These are phyloP conservation scores for Psettodes erumei DNA, from an alignment of 2,113 vertebrate species.

Conservation along the genomic window DNA sequence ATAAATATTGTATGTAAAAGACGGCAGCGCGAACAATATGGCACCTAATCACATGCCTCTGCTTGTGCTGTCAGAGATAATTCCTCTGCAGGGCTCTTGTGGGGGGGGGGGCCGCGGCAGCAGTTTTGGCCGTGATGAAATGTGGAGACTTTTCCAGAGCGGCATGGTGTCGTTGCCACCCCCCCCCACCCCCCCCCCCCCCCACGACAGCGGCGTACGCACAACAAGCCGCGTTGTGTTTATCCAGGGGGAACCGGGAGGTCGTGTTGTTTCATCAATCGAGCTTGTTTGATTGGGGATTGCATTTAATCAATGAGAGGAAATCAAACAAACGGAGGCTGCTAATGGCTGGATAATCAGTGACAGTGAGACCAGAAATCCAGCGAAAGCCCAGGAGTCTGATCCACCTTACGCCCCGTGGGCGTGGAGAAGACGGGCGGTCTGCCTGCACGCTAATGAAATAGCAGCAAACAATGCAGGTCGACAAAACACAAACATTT, in stretches of 20 bases:
- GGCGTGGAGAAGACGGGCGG: not conserved
- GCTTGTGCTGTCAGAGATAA: slow-evolving; percentile 60
- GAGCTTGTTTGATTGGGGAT: slow-evolving; percentile 79
- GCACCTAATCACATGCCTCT: slow-evolving; percentile 52
- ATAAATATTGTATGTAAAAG: slow-evolving; percentile 77
- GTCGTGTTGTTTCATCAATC: slow-evolving; percentile 71
- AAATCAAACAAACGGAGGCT: slow-evolving; percentile 73
- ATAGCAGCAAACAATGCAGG: too few species aligned
- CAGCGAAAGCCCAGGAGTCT: slow-evolving; percentile 53
- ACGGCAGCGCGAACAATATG: slow-evolving; percentile 51
- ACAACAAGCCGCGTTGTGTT: slow-evolving; percentile 51
- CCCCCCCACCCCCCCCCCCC: too few species aligned
- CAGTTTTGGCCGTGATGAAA: slow-evolving; percentile 31
- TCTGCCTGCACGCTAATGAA: not conserved
- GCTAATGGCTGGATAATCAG: slow-evolving; percentile 77
- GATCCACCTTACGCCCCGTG: slow-evolving; percentile 22
- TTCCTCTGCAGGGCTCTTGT: slow-evolving; percentile 40
- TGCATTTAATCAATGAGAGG: slow-evolving; percentile 74
- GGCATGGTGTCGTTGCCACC: slow-evolving; percentile 23
- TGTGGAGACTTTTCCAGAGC: slow-evolving; percentile 27
- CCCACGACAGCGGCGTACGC: not conserved
- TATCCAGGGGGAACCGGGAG: slow-evolving; percentile 52
- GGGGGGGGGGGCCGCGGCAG: slow-evolving; percentile 28
- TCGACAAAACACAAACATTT: too few species aligned
- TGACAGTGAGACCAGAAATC: slow-evolving; percentile 65